Evolutionary conservation across 2,888 invertebrate genomes (phyloP).

Genomic region (Drosophila engyochracea): DNA sequence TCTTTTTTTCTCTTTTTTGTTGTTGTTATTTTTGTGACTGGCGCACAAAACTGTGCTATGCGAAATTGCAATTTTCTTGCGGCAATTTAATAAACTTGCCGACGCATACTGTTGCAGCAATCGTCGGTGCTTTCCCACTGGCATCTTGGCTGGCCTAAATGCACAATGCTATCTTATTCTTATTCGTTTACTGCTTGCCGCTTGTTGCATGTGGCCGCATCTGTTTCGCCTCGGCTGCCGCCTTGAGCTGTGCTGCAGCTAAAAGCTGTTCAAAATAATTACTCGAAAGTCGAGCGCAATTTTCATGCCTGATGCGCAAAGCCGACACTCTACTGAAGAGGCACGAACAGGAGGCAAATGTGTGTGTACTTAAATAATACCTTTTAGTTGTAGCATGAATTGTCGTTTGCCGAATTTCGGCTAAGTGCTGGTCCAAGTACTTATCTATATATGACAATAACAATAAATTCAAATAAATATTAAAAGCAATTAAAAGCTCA

Average conservation of each 20-base stretch:
- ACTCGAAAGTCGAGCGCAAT: constrained; percentile 59
- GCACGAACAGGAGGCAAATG: constrained; percentile 8
- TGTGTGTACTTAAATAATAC: constrained; percentile 4
- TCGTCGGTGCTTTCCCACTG: background rate
- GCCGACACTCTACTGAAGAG: constrained; percentile 15
- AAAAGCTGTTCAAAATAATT: constrained; percentile 75
- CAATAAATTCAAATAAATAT: constrained; percentile 1
- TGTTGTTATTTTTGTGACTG: background rate
- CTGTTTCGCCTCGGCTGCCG: constrained; percentile 29
- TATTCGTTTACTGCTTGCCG: constrained; percentile 9
- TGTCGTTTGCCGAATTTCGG: background rate
- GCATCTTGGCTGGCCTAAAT: constrained; percentile 8
- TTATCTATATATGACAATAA: background rate
- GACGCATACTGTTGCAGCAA: constrained; percentile 31
- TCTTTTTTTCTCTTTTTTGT: constrained; percentile 4
- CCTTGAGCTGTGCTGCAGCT: constrained; percentile 53
- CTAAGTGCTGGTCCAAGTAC: constrained; percentile 8
- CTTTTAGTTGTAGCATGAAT: constrained; percentile 10
- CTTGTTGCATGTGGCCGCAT: constrained; percentile 34
- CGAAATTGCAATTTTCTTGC: constrained; percentile 75
- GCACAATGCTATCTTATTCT: constrained; percentile 23
- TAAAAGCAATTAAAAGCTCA: background rate
- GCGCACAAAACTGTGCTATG: constrained; percentile 50
- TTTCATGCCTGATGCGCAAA: constrained; percentile 31
- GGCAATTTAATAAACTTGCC: constrained; percentile 70